These are phyloP conservation scores for Pentalonia nigronervosa DNA, from an alignment of 1,140 invertebrate genomes.

Conservation along the genomic window DNA sequence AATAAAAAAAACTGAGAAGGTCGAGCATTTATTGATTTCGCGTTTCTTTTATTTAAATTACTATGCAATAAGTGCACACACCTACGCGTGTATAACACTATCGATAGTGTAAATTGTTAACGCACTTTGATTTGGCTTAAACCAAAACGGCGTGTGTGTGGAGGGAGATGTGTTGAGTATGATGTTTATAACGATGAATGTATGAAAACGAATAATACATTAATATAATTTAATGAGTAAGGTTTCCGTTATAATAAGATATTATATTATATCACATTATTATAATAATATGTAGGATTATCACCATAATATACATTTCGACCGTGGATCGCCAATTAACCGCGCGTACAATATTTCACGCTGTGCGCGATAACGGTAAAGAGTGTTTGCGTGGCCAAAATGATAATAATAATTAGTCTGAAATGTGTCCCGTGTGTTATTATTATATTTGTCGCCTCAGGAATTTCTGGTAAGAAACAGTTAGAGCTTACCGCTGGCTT, in stretches of 20 bases:
- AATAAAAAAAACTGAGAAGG: not conserved
- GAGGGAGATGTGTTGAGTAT: too few species aligned
- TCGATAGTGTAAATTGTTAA: not conserved
- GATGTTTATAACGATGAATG: not conserved
- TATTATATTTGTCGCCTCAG: not conserved
- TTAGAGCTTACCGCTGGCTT: not conserved
- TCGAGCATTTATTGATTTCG: not conserved
- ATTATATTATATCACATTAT: not conserved
- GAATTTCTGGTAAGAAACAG: not conserved
- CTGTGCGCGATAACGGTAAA: not conserved
- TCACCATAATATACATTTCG: not conserved
- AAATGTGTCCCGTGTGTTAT: not conserved
- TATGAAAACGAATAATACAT: not conserved
- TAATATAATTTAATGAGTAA: not conserved
- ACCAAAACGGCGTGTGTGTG: not conserved
- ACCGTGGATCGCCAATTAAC: not conserved
- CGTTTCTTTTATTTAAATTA: not conserved
- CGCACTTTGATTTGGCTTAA: not conserved
- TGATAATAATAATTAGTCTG: not conserved
- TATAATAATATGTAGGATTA: not conserved
- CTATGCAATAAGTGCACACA: not conserved
- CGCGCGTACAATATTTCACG: not conserved
- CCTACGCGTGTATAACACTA: not conserved
- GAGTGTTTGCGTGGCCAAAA: not conserved
- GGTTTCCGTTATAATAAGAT: not conserved